Base-by-base conservation (phyloP, 1,140 invertebrate species). In the Solen grandis region DNA sequence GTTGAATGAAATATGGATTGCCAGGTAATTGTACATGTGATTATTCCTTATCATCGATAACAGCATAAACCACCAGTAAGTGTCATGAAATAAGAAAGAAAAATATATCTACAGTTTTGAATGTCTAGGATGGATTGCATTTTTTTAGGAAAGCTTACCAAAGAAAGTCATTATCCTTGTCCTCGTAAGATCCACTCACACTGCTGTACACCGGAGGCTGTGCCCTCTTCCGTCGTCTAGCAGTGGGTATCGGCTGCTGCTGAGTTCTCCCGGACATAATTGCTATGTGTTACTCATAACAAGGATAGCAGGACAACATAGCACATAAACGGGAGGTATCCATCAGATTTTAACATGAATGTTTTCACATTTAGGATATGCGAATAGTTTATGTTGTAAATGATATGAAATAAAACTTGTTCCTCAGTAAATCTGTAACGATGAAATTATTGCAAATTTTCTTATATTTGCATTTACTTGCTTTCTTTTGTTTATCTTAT, bases 141-240 rank as follows among this genome's bases (percentile, higher is more conserved):
- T n/a, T n/a, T n/a, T n/a, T n/a, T n/a, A n/a, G n/a, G n/a, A n/a
- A n/a, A n/a, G n/a, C n/a, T 86, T 83, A 92, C 91, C 92, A 92
- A 13, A 92, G 80, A 82, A 87, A 92, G 63, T 92, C 90, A 82
- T 84, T 90, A 74, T 90, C 89, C 84, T 91, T 91, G 77, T 92
- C 91, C 86, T 91, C 91, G 41, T 84, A 89, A 31, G 86, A 84
- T 22, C 87, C 87, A 57, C 36, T 74, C 29, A 89, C 85, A 22
- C 88, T 86, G 60, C 84, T 86, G 60, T 81, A 89, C 3, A 90
- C 89, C 3, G 87, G 86, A n/a, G 89, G 86, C 46, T 88, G 85
- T 8, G 81, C 36, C 59, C 88, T 60, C 72, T 90, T 90, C 31
- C 88, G 59, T 8, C 87, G 82, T 57, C 84, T 77, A 5, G 77